Evolutionary conservation across 2,888 invertebrate genomes (phyloP).

Genomic region (Cataglyphis altisquamis): DNA sequence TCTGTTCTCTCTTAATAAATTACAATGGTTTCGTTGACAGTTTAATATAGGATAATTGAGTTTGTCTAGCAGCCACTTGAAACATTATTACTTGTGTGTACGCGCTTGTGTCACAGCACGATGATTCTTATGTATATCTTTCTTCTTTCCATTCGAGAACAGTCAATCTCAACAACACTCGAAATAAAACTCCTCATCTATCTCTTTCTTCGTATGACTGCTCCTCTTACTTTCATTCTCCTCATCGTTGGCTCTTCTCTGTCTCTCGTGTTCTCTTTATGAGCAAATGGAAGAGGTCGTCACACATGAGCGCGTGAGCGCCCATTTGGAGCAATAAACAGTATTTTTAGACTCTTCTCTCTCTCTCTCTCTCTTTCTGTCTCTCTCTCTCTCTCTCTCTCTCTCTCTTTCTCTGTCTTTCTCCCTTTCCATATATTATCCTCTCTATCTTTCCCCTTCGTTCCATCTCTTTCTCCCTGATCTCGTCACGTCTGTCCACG

Average conservation of each 20-base stretch:
- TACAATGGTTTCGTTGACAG: not conserved
- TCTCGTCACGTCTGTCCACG: conserved; percentile 23
- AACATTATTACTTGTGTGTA: not conserved
- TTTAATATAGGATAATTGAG: not conserved
- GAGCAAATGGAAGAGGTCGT: conserved; percentile 76
- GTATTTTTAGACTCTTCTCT: conserved; percentile 78
- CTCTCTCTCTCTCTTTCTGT: conserved; percentile 17
- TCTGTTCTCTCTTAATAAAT: not conserved
- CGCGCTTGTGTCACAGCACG: not conserved
- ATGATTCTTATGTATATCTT: conserved; percentile 18
- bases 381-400: conserved; percentile 43
- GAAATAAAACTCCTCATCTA: conserved; percentile 25
- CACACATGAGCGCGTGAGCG: conserved; percentile 82
- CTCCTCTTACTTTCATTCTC: conserved; percentile 4
- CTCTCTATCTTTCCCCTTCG: not conserved
- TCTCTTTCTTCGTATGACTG: conserved; percentile 4
- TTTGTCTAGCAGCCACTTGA: not conserved
- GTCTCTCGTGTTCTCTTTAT: conserved; percentile 66
- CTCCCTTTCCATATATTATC: conserved; percentile 21
- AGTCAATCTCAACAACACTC: conserved; percentile 1
- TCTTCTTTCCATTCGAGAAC: not conserved
- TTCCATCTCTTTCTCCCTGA: conserved; percentile 17
- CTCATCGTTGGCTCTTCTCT: conserved; percentile 22
- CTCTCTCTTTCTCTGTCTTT: conserved; percentile 1
- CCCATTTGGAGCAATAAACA: conserved; percentile 80